A percentile compares a stretch with the other conserved stretches of the same genome.
These are phyloP conservation scores for Leptothorax acervorum DNA, from an alignment of 2,888 invertebrate species.

Conservation along the genomic window DNA sequence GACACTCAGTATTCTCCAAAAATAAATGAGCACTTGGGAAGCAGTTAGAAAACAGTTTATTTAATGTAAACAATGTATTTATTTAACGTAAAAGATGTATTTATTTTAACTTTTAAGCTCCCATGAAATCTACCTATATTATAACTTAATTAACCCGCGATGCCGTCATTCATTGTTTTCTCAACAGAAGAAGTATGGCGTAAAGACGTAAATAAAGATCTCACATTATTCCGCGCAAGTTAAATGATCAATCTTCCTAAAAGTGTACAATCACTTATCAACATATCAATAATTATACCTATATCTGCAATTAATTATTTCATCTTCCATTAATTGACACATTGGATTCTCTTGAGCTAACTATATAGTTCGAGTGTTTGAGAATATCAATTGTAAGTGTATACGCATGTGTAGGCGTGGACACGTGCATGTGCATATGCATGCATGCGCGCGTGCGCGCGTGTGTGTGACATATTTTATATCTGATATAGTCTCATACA, in stretches of 20 bases:
- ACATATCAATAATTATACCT: neutral
- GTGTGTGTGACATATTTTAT: neutral
- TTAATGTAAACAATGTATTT: constrained; percentile 6
- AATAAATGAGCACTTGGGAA: neutral
- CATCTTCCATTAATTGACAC: neutral
- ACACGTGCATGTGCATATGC: neutral
- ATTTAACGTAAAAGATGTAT: neutral
- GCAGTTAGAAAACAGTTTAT: neutral
- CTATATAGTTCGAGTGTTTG: neutral
- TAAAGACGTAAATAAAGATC: neutral
- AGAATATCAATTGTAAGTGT: neutral
- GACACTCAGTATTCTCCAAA: neutral
- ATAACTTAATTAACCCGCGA: neutral
- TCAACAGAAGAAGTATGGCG: neutral
- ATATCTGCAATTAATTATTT: neutral
- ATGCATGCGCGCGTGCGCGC: neutral
- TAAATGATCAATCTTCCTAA: neutral
- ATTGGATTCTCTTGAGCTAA: neutral
- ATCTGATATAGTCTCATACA: constrained; percentile 7
- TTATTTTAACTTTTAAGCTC: neutral
- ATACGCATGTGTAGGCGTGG: too few relatives aligned
- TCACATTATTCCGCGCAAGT: neutral
- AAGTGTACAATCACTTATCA: neutral
- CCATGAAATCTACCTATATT: neutral
- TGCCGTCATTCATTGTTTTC: neutral